Evolutionary conservation across 37 sponge, comb jelly and placozoan genomes (phyloP).

Genomic region (Trichoplax adhaerens): DNA sequence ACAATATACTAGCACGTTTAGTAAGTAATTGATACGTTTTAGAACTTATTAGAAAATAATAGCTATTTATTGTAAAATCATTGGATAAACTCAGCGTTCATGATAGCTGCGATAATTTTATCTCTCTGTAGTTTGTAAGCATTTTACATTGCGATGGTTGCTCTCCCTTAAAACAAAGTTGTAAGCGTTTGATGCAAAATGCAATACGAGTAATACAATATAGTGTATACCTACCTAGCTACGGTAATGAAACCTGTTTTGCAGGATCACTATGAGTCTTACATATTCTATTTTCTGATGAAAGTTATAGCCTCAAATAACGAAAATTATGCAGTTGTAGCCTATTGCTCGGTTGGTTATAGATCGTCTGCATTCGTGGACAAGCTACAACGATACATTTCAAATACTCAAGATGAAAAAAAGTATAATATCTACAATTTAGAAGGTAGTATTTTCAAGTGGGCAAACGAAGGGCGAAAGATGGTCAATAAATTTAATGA

Average conservation of each 20-base stretch:
- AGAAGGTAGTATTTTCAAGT: constrained; percentile 70
- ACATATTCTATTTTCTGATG: not conserved
- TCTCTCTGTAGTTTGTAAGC: too few species aligned
- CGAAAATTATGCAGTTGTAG: constrained; percentile 31
- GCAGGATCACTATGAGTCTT: not conserved
- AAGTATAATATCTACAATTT: constrained; percentile 35
- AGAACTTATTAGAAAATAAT: too few species aligned
- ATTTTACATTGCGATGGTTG: too few species aligned
- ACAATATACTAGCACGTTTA: too few species aligned
- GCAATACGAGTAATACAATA: not conserved
- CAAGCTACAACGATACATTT: constrained; percentile 11
- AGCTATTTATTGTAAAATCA: too few species aligned
- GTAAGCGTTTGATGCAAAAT: constrained; percentile 3
- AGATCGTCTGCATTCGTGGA: constrained; percentile 41
- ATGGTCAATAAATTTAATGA: constrained; percentile 19
- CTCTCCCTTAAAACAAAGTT: too few species aligned
- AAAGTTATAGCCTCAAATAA: too few species aligned
- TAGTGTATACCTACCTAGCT: not conserved
- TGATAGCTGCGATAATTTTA: too few species aligned
- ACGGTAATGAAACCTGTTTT: not conserved
- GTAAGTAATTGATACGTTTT: too few species aligned
- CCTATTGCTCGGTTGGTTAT: constrained; percentile 75
- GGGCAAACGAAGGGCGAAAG: constrained; percentile 41
- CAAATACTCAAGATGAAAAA: not conserved
- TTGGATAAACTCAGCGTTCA: too few species aligned